A percentile compares a stretch with the other conserved stretches of the same genome.
Conservation (phyloP, 1,140 invertebrate species). For the Platyura marginata region DNA sequence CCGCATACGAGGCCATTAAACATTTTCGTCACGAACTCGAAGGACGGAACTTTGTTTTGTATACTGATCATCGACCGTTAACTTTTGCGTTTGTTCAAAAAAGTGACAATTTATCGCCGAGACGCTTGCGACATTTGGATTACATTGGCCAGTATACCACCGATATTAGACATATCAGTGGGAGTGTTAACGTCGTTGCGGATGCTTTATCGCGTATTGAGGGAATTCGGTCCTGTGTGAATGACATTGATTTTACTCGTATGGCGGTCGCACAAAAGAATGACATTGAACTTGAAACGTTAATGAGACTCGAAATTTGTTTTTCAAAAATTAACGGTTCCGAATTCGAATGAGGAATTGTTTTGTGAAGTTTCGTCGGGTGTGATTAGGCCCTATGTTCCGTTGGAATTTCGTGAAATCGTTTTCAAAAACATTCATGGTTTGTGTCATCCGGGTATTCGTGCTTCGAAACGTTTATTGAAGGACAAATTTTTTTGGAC, state of each 20-base stretch:
- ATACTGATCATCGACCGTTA: constrained; percentile 24
- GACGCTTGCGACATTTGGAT: constrained; percentile 16
- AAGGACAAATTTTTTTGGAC: no score
- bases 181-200: no score
- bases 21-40: constrained; percentile 26
- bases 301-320: no score
- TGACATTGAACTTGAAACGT: no score
- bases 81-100: constrained; percentile 14
- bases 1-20: constrained; percentile 23
- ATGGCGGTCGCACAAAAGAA: no score
- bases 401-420: constrained; percentile 7
- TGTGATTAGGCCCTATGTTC: constrained; percentile 11
- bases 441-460: constrained; percentile 11
- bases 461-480: constrained; percentile 9
- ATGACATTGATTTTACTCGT: no score
- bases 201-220: no score
- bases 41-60: constrained; percentile 17
- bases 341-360: constrained; percentile 3
- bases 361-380: constrained; percentile 9
- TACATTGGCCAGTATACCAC: constrained; percentile 19
- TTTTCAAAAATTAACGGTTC: not conserved
- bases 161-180: no score
- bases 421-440: constrained; percentile 12
- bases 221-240: no score
- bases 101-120: constrained; percentile 11